Evolutionary conservation across 2,113 vertebrate species (phyloP).

Genomic region (Hypomesus transpacificus): DNA sequence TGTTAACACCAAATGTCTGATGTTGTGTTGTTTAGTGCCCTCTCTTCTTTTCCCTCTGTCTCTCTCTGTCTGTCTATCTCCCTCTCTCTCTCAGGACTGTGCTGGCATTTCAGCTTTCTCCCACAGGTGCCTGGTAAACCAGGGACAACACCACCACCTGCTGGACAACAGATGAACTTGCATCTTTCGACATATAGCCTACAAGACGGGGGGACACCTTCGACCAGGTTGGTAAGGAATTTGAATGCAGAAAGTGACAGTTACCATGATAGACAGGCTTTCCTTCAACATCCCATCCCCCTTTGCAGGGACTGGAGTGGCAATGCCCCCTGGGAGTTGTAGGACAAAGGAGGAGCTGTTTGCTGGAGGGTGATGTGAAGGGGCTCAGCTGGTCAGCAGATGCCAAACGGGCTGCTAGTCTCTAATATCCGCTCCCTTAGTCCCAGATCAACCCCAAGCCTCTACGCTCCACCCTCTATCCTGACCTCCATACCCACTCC

Average conservation of each 20-base stretch:
- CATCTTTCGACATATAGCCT: not conserved
- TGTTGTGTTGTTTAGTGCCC: slow-evolving; percentile 21
- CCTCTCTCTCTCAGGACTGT: slow-evolving; percentile 58
- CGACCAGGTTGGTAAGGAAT: slow-evolving; percentile 2
- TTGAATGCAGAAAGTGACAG: not conserved
- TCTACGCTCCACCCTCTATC: not conserved
- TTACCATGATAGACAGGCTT: not conserved
- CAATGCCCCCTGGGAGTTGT: slow-evolving; percentile 45
- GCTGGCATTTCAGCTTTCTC: slow-evolving; percentile 68
- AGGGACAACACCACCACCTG: slow-evolving; percentile 72
- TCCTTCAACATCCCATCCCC: slow-evolving; percentile 12
- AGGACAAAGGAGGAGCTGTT: not conserved
- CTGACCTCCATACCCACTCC: not conserved
- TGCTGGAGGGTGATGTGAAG: not conserved
- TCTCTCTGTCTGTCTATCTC: slow-evolving; percentile 3
- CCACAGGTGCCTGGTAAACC: slow-evolving; percentile 62
- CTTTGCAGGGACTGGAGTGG: slow-evolving; percentile 18
- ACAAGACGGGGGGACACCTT: slow-evolving; percentile 1
- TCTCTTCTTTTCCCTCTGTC: slow-evolving; percentile 22
- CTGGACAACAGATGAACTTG: slow-evolving; percentile 47
- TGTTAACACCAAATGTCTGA: slow-evolving; percentile 58
- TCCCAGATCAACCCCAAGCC: slow-evolving; percentile 12
- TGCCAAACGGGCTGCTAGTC: slow-evolving; percentile 30
- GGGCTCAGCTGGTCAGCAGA: slow-evolving; percentile 41
- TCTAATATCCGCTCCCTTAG: slow-evolving; percentile 14